Percentiles rank a stretch among this genome's conserved stretches.
These are phyloP conservation scores for Castor canadensis DNA, from an alignment of 2,113 vertebrate species.

Conservation along the genomic window DNA sequence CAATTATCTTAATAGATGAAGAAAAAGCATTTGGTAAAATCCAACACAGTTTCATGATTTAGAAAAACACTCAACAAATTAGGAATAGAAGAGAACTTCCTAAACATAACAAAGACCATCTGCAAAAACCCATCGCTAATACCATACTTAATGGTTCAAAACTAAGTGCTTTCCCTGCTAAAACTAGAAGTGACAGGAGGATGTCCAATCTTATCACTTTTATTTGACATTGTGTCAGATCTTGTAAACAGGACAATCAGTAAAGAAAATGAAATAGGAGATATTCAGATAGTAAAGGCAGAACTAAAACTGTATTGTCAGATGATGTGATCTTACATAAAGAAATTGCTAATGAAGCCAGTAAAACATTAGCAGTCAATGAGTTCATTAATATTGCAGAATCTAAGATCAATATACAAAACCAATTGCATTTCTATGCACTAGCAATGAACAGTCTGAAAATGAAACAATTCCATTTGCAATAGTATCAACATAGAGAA, in stretches of 20 bases:
- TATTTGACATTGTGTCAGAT: background rate
- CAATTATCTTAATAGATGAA: background rate
- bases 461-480: background rate
- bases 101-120: too few species aligned
- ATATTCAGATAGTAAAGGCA: too few species aligned
- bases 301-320: background rate
- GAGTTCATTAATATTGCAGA: background rate
- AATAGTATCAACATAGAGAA: background rate
- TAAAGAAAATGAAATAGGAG: slow-evolving; percentile 11
- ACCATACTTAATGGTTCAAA: too few species aligned
- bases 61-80: too few species aligned
- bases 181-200: background rate
- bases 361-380: slow-evolving; percentile 27
- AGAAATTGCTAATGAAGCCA: slow-evolving; percentile 1
- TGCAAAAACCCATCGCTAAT: too few species aligned
- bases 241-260: background rate
- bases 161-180: background rate
- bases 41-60: too few species aligned
- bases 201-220: background rate
- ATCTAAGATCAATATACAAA: too few species aligned
- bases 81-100: too few species aligned
- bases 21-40: slow-evolving; percentile 6
- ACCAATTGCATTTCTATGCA: background rate
- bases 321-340: background rate
- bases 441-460: background rate